phyloP scores from a whole-genome alignment of 2,888 invertebrate species.

The Drosophila heteroneura region DNA sequence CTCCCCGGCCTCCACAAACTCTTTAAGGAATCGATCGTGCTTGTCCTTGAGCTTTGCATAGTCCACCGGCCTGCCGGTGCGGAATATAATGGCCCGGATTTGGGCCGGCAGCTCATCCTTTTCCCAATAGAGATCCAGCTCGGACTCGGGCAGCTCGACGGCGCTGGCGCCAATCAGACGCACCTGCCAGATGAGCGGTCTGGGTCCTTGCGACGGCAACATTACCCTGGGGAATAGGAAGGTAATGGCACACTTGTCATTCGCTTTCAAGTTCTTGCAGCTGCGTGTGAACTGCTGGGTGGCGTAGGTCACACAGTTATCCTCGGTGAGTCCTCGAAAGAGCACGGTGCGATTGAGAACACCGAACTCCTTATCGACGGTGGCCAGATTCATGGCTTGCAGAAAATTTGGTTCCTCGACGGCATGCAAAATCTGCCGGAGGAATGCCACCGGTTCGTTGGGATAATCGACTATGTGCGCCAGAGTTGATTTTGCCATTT shows the following conservation, averaged over 20 bases:
- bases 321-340: conserved; percentile 75
- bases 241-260: conserved; percentile 72
- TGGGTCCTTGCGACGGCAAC: conserved; percentile 9
- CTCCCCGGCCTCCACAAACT: conserved; percentile 41
- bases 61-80: conserved; percentile 77
- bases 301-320: conserved; percentile 73
- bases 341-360: conserved; percentile 81
- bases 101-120: conserved; percentile 73
- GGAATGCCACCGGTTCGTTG: conserved; percentile 69
- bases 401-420: neutral
- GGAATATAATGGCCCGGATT: conserved; percentile 78
- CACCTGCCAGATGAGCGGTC: conserved; percentile 70
- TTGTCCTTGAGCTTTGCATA: conserved; percentile 57
- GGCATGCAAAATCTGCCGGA: conserved; percentile 62
- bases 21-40: conserved; percentile 68
- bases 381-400: conserved; percentile 80
- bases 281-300: conserved; percentile 81
- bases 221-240: conserved; percentile 60
- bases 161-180: conserved; percentile 81
- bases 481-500: conserved; percentile 55
- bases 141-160: conserved; percentile 61
- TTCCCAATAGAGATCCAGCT: conserved; percentile 72
- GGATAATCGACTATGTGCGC: conserved; percentile 65
- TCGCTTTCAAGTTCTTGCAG: conserved; percentile 73
- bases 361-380: conserved; percentile 79